Conservation (phyloP, 2,797 vertebrate genomes). For the Chloroceryle amazona region DNA sequence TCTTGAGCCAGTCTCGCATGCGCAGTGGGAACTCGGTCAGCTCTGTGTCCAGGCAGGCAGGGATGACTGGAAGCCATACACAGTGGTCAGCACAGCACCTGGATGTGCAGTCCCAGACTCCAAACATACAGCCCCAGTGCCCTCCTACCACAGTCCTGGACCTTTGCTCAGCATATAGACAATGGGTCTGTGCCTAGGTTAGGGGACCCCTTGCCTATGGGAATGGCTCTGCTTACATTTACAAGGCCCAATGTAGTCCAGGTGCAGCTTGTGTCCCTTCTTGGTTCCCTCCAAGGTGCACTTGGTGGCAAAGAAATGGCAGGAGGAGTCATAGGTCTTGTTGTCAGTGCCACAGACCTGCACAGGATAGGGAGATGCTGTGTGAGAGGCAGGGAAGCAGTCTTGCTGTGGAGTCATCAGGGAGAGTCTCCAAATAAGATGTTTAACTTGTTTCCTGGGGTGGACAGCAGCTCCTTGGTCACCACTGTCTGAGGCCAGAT, state of each 20-base stretch:
- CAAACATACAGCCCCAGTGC: fast-evolving
- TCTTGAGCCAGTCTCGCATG: slow-evolving; percentile 99
- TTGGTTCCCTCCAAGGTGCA: slow-evolving; percentile 98
- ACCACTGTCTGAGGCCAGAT: background rate
- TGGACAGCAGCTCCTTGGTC: background rate
- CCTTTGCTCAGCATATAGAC: background rate
- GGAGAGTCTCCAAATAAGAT: background rate
- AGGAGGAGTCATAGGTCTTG: slow-evolving; percentile 96
- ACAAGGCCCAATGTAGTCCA: slow-evolving; percentile 98
- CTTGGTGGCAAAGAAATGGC: slow-evolving; percentile 98
- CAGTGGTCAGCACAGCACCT: background rate
- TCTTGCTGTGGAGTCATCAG: background rate
- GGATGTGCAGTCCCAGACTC: background rate
- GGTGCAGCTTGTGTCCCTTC: slow-evolving; percentile 98
- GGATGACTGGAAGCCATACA: slow-evolving; percentile 84
- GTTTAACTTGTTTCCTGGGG: background rate
- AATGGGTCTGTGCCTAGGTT: background rate
- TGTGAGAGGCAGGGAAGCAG: fast-evolving
- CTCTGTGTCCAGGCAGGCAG: slow-evolving; percentile 91
- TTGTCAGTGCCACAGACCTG: slow-evolving; percentile 98
- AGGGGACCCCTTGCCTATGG: background rate
- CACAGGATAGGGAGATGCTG: background rate
- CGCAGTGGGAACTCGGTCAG: slow-evolving; percentile 96
- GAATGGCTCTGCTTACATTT: slow-evolving; percentile 87
- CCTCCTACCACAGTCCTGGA: background rate